Percentiles rank a stretch among this genome's conserved stretches.
Conservation (phyloP, 2,888 invertebrate species). For the Leptopilina syphax region DNA sequence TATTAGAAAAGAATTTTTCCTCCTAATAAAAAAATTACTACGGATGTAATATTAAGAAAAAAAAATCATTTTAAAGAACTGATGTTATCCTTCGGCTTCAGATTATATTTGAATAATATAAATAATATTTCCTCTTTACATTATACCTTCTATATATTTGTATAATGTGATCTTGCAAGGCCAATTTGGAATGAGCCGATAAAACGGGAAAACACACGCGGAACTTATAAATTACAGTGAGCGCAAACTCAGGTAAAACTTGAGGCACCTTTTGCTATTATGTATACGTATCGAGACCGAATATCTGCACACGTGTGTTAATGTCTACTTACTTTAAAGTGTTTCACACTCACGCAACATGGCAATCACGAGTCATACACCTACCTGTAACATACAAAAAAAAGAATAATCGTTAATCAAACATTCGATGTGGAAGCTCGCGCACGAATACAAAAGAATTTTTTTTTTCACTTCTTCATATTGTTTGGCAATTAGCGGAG, state of each 20-base stretch:
- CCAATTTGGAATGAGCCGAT: slow-evolving; percentile 46
- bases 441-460: background rate
- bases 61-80: too few relatives aligned
- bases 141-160: background rate
- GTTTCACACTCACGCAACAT: background rate
- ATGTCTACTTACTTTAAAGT: slow-evolving; percentile 6
- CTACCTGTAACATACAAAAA: slow-evolving; percentile 8
- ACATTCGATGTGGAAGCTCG: background rate
- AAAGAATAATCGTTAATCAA: background rate
- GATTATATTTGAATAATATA: background rate
- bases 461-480: background rate
- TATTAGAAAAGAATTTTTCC: too few relatives aligned
- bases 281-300: background rate
- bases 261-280: slow-evolving; percentile 19
- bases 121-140: background rate
- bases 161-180: slow-evolving; percentile 17
- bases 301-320: slow-evolving; percentile 13
- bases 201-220: slow-evolving; percentile 51
- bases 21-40: too few relatives aligned
- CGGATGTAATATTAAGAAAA: too few relatives aligned
- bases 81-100: too few relatives aligned
- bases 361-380: background rate
- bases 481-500: background rate
- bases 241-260: slow-evolving; percentile 22
- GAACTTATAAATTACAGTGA: slow-evolving; percentile 49